These are phyloP conservation scores for Biston stratarius DNA, from an alignment of 2,888 invertebrate species.

Conservation along the genomic window DNA sequence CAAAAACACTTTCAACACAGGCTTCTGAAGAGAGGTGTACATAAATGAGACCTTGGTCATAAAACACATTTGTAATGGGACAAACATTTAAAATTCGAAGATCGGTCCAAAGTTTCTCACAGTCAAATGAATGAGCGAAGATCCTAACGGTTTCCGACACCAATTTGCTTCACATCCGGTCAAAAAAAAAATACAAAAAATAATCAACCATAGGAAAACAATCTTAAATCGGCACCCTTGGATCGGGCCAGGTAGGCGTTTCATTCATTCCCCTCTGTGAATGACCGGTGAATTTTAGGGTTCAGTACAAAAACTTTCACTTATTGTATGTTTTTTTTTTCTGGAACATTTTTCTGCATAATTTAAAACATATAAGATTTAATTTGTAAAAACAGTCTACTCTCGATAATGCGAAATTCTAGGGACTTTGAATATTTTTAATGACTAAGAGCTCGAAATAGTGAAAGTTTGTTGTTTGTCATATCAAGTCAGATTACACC, in stretches of 20 bases:
- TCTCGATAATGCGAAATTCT: too few species aligned
- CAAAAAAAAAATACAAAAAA: conserved; percentile 62
- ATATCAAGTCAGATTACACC: too few species aligned
- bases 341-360: too few species aligned
- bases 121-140: conserved; percentile 51
- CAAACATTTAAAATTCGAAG: neutral
- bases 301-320: conserved; percentile 30
- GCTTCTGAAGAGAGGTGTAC: too few species aligned
- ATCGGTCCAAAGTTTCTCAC: conserved; percentile 47
- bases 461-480: too few species aligned
- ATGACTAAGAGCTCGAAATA: too few species aligned
- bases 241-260: conserved; percentile 68
- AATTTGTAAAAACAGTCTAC: too few species aligned
- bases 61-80: neutral
- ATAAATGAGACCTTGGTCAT: too few species aligned
- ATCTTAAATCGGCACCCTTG: conserved; percentile 59
- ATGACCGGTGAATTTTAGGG: conserved; percentile 66
- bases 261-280: conserved; percentile 74
- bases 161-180: conserved; percentile 80
- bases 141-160: conserved; percentile 73
- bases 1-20: too few species aligned
- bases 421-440: too few species aligned
- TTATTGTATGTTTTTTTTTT: too few species aligned
- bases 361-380: too few species aligned
- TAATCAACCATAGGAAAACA: conserved; percentile 57